Conservation (phyloP, 2,797 vertebrate genomes). For the Pseudomugil tenellus region DNA sequence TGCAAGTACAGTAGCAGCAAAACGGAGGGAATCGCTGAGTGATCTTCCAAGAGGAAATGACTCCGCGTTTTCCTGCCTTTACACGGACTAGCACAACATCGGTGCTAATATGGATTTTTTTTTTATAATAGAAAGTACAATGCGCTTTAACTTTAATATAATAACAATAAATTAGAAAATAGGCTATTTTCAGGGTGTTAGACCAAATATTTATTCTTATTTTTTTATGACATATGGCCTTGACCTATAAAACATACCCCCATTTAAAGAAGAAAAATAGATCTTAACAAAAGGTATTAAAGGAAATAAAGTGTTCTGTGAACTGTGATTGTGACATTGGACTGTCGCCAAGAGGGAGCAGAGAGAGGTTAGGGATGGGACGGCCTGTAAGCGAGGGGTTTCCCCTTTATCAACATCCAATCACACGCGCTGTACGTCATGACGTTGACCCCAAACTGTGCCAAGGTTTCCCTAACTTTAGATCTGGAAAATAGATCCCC, state of each 20-base stretch:
- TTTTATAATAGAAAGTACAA: neutral
- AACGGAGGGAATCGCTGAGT: conserved; percentile 37
- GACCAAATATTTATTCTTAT: neutral
- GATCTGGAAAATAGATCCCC: neutral
- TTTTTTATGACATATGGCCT: neutral
- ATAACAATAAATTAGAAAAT: neutral
- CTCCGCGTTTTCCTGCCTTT: conserved; percentile 40
- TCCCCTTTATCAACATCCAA: conserved; percentile 68
- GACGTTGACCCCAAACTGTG: conserved; percentile 43
- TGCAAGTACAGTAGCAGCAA: conserved; percentile 73
- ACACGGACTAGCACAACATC: neutral
- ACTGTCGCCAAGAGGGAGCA: conserved; percentile 37
- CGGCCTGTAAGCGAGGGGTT: conserved; percentile 44
- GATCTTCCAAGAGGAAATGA: conserved; percentile 55
- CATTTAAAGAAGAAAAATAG: neutral
- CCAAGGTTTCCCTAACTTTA: conserved; percentile 52
- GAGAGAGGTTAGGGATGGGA: conserved; percentile 38
- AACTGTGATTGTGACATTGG: conserved; percentile 47
- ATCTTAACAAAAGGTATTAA: neutral
- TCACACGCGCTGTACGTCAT: conserved; percentile 50
- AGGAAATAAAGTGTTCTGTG: neutral
- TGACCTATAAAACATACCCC: neutral
- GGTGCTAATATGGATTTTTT: neutral
- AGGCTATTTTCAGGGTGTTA: neutral
- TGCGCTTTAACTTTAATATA: neutral